Percentiles rank a stretch among this genome's conserved stretches.
These are phyloP conservation scores for Leuciscus idus DNA, from an alignment of 2,113 vertebrate genomes.

Conservation along the genomic window DNA sequence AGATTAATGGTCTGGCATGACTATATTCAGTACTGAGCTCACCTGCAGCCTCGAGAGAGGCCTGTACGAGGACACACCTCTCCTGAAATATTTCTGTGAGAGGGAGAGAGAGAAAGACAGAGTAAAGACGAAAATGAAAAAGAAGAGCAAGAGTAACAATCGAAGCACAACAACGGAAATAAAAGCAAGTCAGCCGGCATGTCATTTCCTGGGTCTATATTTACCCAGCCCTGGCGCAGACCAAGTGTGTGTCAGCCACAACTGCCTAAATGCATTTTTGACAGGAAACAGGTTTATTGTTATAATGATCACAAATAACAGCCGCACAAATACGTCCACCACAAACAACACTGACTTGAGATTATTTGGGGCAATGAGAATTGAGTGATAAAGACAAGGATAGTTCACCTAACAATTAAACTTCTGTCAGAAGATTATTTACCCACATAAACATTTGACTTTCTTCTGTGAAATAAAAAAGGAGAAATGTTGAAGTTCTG, in stretches of 20 bases:
- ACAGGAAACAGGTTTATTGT: background rate
- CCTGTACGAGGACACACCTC: constrained; percentile 40
- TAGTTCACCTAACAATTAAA: background rate
- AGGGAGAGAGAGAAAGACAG: background rate
- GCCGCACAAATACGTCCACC: background rate
- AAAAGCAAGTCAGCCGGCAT: background rate
- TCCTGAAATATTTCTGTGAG: constrained; percentile 31
- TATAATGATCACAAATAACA: background rate
- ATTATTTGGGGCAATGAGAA: background rate
- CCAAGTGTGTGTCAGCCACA: constrained; percentile 5
- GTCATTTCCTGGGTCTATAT: constrained; percentile 17
- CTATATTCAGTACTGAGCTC: background rate
- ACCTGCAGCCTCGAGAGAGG: constrained; percentile 42
- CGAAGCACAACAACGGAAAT: background rate
- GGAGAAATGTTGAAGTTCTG: background rate
- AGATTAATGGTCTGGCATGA: too few relatives aligned
- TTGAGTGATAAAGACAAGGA: background rate
- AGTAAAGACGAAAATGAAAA: background rate
- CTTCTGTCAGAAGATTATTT: background rate
- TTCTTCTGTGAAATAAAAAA: constrained; percentile 1
- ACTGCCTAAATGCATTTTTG: background rate
- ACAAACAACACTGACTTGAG: background rate
- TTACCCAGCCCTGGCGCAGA: background rate
- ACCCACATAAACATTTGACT: background rate
- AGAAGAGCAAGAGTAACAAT: background rate